Evolutionary conservation across 1,140 invertebrate species (phyloP).

Genomic region (Ctenoplectra terminalis): DNA sequence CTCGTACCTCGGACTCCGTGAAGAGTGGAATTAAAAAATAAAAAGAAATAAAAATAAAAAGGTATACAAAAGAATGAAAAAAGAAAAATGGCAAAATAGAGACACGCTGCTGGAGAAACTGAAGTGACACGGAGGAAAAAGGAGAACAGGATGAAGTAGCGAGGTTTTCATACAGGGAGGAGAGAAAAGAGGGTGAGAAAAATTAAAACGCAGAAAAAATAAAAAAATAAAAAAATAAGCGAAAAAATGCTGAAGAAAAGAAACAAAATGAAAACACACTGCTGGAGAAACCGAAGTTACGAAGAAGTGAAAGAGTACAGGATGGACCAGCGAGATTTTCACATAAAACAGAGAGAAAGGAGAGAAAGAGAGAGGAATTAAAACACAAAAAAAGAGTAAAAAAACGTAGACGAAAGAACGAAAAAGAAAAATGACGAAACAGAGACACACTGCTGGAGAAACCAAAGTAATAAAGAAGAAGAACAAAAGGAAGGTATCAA

Average conservation of each 20-base stretch:
- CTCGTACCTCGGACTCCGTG: neutral
- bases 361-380: slow-evolving; percentile 28
- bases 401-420: neutral
- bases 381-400: too few species aligned
- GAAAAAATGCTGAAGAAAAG: neutral
- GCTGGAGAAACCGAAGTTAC: neutral
- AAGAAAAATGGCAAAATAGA: slow-evolving; percentile 3
- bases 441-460: neutral
- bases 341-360: neutral
- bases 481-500: too few species aligned
- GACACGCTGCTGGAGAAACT: neutral
- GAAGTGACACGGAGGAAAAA: neutral
- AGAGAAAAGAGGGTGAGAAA: slow-evolving; percentile 4
- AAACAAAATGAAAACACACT: neutral
- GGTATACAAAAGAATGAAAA: neutral
- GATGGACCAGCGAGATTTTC: neutral
- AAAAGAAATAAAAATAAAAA: too few species aligned
- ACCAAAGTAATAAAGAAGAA: neutral
- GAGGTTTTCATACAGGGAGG: too few species aligned
- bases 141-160: neutral
- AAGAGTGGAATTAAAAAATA: neutral
- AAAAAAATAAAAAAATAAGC: too few species aligned
- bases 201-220: neutral
- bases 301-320: neutral
- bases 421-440: slow-evolving; percentile 4